Evolutionary conservation across 1,140 invertebrate species (phyloP), one percentile per base, ranked within the genome.

Genomic region (Camponotus floridanus): DNA sequence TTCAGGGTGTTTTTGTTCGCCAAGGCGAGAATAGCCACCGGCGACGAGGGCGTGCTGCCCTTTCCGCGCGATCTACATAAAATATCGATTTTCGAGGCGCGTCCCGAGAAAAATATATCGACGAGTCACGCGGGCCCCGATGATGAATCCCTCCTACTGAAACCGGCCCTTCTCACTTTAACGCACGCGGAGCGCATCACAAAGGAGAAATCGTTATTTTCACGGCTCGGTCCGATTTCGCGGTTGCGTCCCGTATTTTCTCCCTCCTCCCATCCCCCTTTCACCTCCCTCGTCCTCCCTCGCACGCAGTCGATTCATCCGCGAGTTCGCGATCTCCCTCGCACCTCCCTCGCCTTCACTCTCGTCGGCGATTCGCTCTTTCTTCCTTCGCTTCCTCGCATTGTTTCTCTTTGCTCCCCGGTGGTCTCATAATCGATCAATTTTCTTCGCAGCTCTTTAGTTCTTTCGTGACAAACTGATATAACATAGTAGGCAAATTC

Each of bases 151-250:
- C 48, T 88, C 78, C 39, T 61, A 73, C 61, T 71, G 85, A 89
- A 90, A 85, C 61, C 86, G 88, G 83, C 85, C 86, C 76, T 85
- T 87, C 90, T 86, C 87, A 80, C 86, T 86, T 92, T 90, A 91
- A 90, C 86, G 88, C 89, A 91, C 68, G 76, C 68, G 79, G 68
- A 74, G 57, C 68, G 71, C 86, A 80, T 57, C 86, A 91, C 87
- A 92, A 93, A 91, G 86, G 88, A 92, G 90, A 91, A 92, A 93
- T 92, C 89, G 92, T 93, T 94, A 93, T 92, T 93, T 94, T 94
- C 93, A 93, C 91, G 92, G 92, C 80, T 90, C 61, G 64, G 73
- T 57, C 88, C 86, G 90, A 93, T 93, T 94, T 93, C 90, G 92
- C 92, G 92, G 91, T 92, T 88, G 42, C 91, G 90, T 93, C 91